Evolutionary conservation across 2,888 invertebrate species (phyloP).

Genomic region (Drosophila pegasa): DNA sequence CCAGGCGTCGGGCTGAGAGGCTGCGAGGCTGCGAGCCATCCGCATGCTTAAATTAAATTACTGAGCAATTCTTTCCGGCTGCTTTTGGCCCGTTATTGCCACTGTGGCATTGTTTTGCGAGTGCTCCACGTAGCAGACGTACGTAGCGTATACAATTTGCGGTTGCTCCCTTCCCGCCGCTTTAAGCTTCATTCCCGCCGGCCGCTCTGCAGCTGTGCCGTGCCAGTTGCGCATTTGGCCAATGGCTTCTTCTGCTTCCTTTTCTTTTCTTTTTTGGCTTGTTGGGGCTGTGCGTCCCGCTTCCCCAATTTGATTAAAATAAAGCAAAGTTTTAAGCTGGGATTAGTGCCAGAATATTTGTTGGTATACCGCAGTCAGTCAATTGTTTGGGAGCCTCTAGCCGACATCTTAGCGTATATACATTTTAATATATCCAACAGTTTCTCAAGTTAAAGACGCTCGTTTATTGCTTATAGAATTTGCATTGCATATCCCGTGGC

Average conservation of each 20-base stretch:
- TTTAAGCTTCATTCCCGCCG: slow-evolving; percentile 46
- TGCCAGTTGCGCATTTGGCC: slow-evolving; percentile 52
- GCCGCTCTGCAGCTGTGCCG: slow-evolving; percentile 31
- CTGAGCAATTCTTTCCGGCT: slow-evolving; percentile 74
- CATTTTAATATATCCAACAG: slow-evolving; percentile 43
- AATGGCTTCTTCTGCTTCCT: slow-evolving; percentile 59
- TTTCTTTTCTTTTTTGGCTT: background rate
- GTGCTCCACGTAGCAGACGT: slow-evolving; percentile 56
- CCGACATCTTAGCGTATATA: slow-evolving; percentile 16
- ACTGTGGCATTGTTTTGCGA: slow-evolving; percentile 51
- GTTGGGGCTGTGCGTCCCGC: slow-evolving; percentile 5
- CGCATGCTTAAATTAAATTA: slow-evolving; percentile 77
- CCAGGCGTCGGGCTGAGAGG: slow-evolving; percentile 10
- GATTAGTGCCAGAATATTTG: slow-evolving; percentile 76
- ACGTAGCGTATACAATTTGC: slow-evolving; percentile 59
- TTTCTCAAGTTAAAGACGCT: slow-evolving; percentile 46
- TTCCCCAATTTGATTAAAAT: slow-evolving; percentile 73
- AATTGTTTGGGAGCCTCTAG: slow-evolving; percentile 45
- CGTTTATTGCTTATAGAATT: slow-evolving; percentile 63
- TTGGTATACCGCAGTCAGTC: slow-evolving; percentile 51
- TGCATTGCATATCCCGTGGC: slow-evolving; percentile 61
- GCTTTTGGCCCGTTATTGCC: slow-evolving; percentile 50
- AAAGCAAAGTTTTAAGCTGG: slow-evolving; percentile 79
- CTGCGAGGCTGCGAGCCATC: too few relatives aligned
- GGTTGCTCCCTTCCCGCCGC: slow-evolving; percentile 26